Conservation (phyloP, 2,797 vertebrate genomes). For the Propithecus deckenii region DNA sequence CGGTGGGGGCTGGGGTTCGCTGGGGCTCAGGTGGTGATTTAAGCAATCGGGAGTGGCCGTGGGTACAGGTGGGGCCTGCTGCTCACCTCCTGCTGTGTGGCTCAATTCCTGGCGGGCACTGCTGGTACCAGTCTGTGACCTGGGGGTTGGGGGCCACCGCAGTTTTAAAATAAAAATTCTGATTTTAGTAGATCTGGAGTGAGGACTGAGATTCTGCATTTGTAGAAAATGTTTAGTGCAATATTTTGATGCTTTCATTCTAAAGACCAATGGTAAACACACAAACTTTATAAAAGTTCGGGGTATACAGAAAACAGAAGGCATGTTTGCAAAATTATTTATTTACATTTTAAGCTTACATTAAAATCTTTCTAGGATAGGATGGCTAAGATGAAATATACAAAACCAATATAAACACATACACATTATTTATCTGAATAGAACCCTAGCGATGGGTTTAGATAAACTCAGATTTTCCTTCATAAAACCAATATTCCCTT, state of each 20-base stretch:
- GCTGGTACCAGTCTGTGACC: too few species aligned
- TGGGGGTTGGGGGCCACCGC: too few species aligned
- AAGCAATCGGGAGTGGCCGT: too few species aligned
- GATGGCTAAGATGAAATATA: conserved; percentile 64
- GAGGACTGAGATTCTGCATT: neutral
- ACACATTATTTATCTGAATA: conserved; percentile 69
- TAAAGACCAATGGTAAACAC: neutral
- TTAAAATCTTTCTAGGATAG: conserved; percentile 68
- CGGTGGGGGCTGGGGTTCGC: too few species aligned
- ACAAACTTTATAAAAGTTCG: neutral
- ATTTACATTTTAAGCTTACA: conserved; percentile 68
- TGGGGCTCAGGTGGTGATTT: too few species aligned
- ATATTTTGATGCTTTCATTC: conserved; percentile 28
- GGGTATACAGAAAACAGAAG: conserved; percentile 31
- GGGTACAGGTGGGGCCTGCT: too few species aligned
- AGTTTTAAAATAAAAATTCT: neutral
- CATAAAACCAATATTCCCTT: neutral
- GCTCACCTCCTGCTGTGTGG: too few species aligned
- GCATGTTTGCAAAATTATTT: conserved; percentile 68
- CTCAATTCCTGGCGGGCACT: too few species aligned
- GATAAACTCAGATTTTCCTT: conserved; percentile 16
- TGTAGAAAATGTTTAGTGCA: neutral
- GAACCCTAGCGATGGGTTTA: conserved; percentile 56
- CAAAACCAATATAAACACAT: conserved; percentile 69
- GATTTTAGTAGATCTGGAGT: neutral